These are phyloP conservation scores for Eupithecia subumbrata DNA, from an alignment of 2,888 invertebrate species.

Conservation along the genomic window DNA sequence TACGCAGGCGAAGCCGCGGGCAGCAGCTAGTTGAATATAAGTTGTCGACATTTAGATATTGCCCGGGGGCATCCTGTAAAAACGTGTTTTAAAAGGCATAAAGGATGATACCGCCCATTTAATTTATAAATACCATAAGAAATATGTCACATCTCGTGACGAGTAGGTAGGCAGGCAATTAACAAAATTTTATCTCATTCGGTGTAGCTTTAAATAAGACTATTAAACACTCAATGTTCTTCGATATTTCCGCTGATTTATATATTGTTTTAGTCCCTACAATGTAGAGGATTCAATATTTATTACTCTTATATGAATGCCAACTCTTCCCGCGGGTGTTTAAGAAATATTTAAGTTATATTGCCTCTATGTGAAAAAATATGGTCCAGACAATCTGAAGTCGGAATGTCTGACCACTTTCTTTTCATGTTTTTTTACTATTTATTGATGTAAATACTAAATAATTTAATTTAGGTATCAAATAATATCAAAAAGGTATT, in stretches of 20 bases:
- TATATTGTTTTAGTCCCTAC: not conserved
- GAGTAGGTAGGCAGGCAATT: not conserved
- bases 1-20: too few relatives aligned
- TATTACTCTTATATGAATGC: not conserved
- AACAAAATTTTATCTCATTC: not conserved
- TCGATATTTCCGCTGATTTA: not conserved
- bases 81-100: not conserved
- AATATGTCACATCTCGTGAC: not conserved
- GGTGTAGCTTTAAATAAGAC: not conserved
- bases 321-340: too few relatives aligned
- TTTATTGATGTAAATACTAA: too few relatives aligned
- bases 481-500: too few relatives aligned
- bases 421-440: too few relatives aligned
- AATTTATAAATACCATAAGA: not conserved
- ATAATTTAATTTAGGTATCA: too few relatives aligned
- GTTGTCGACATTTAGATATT: not conserved
- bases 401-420: too few relatives aligned
- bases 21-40: not conserved
- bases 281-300: not conserved
- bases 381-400: too few relatives aligned
- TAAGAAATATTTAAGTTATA: too few relatives aligned
- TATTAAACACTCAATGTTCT: not conserved
- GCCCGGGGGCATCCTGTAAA: not conserved
- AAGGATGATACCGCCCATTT: not conserved
- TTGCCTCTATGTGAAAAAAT: too few relatives aligned